phyloP scores from a whole-genome alignment of 2,888 invertebrate species.

The Acleris holmiana region DNA sequence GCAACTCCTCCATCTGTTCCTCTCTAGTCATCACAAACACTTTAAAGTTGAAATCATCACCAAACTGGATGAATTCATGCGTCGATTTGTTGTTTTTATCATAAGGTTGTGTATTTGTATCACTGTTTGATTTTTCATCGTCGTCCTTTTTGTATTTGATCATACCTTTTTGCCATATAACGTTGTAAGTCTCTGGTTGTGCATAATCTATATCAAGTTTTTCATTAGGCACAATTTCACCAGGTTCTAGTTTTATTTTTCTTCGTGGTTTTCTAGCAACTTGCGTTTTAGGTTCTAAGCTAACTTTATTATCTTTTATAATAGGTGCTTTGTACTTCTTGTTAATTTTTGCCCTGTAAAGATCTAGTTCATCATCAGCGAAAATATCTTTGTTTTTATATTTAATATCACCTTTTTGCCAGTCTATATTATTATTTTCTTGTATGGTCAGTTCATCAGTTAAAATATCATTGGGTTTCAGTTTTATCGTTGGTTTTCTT shows the following conservation, averaged over 20 bases:
- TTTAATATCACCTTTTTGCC: too few relatives aligned
- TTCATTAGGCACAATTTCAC: not conserved
- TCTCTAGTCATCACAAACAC: slow-evolving; percentile 29
- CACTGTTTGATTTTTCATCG: not conserved
- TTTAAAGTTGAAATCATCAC: slow-evolving; percentile 25
- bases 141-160: not conserved
- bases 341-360: slow-evolving; percentile 9
- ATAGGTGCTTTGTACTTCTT: slow-evolving; percentile 8
- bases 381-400: too few relatives aligned
- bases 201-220: too few relatives aligned
- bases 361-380: too few relatives aligned
- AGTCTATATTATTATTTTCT: too few relatives aligned
- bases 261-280: not conserved
- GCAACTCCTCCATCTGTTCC: slow-evolving; percentile 36
- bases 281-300: not conserved
- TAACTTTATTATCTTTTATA: not conserved
- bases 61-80: slow-evolving; percentile 17
- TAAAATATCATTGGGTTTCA: too few relatives aligned
- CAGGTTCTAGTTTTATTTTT: not conserved
- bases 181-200: not conserved
- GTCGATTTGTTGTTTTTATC: not conserved
- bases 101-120: too few relatives aligned
- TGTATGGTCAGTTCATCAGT: too few relatives aligned
- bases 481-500: too few relatives aligned
- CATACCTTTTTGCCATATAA: not conserved